Percentiles rank a stretch among this genome's conserved stretches.
These are phyloP conservation scores for Drosophila athabasca DNA, from an alignment of 1,140 invertebrate genomes.

Conservation along the genomic window DNA sequence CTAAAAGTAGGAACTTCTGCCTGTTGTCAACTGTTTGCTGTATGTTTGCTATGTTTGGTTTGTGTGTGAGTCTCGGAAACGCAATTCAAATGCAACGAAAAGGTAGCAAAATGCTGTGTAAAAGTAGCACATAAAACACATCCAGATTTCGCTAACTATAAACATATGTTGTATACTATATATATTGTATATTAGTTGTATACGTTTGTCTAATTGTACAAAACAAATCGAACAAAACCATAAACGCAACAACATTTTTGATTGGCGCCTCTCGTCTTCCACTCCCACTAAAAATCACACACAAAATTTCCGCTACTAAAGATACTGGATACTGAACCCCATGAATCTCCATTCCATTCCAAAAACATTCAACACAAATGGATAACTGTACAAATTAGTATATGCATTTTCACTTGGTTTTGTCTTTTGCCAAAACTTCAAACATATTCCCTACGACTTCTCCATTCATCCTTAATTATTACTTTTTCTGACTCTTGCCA, in stretches of 20 bases:
- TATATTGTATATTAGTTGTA: constrained; percentile 50
- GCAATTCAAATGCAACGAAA: constrained; percentile 50
- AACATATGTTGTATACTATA: constrained; percentile 35
- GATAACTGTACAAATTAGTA: constrained; percentile 58
- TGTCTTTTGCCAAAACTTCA: constrained; percentile 51
- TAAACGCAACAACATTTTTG: constrained; percentile 57
- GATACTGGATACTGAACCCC: constrained; percentile 42
- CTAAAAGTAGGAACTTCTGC: constrained; percentile 81
- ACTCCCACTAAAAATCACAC: constrained; percentile 40
- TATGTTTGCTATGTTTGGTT: constrained; percentile 21
- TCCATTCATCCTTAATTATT: constrained; percentile 17
- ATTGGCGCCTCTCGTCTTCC: constrained; percentile 37
- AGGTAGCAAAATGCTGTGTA: constrained; percentile 25
- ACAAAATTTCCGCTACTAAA: constrained; percentile 58
- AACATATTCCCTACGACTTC: constrained; percentile 66
- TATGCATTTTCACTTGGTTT: constrained; percentile 19
- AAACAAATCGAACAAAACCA: constrained; percentile 55
- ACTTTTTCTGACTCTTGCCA: constrained; percentile 24
- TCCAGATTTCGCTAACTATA: constrained; percentile 73
- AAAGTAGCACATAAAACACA: constrained; percentile 62
- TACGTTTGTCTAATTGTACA: constrained; percentile 36
- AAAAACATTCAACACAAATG: constrained; percentile 54
- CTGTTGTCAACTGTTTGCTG: constrained; percentile 52
- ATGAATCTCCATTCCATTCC: constrained; percentile 24
- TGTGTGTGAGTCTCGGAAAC: constrained; percentile 51